Base-by-base conservation (phyloP, 1,140 invertebrate genomes). In the Proctacanthus coquilletti region DNA sequence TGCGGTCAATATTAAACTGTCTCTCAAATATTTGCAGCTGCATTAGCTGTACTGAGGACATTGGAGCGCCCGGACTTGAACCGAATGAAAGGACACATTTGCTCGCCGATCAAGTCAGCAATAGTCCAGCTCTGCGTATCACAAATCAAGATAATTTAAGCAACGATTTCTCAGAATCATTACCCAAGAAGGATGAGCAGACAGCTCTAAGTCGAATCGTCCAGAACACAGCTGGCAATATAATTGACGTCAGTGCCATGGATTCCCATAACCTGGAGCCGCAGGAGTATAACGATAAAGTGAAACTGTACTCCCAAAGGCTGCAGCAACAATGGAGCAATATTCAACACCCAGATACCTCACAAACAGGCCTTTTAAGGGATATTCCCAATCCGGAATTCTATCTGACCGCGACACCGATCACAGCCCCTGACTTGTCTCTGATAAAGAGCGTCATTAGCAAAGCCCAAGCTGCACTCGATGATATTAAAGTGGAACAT, bases 101-200 rank as follows among this genome's bases (percentile, higher is more conserved):
- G 32, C 49, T 81, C 20, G 65, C 71, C 15, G 74, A 81, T 61
- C 73, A 75, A 30, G 74, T 75, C 10, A 74, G 74, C 45, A 77
- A 74, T 47, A 77, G 61, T 45, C 66, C 70, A 43, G 69, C 67
- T 40, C 66, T 77, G 44, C 67, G 71, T 19, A 63, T 69, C 49
- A 65, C 66, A 31, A 69, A 74, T 58, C 78, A 75, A 46, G 75
- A 79, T 47, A 74, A 76, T 56, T 67, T 70, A 48, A 63, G 70
- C 43, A 67, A 64, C 46, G 66, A 71, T 42, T 72, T 72, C 57
- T 62, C 66, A 13, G 73, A 67, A 51, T 72, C 74, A 15, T 66
- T 75, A 31, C 74, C 80, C 19, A 84, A 84, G 55, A 82, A 84
- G 48, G 84, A 91, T 61, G 85, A 91, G 59, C 84, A 88, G 63